Percentiles rank a stretch among this genome's conserved stretches.
Conservation (phyloP, 2,888 invertebrate genomes). For the Acronicta psi region DNA sequence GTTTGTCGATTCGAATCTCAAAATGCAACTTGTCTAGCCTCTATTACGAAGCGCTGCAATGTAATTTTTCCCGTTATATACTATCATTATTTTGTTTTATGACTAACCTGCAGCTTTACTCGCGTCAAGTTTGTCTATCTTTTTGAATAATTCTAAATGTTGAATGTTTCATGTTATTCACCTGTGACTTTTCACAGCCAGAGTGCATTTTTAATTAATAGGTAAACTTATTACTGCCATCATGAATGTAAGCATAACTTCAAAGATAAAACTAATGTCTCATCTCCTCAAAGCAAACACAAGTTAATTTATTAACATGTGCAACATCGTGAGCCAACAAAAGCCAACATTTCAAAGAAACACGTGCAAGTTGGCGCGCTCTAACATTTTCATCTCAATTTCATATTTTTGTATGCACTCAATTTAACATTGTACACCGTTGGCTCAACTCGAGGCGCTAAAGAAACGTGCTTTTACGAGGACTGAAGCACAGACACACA, state of each 20-base stretch:
- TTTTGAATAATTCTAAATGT: too few species aligned
- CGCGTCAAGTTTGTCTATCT: too few species aligned
- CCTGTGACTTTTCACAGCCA: too few species aligned
- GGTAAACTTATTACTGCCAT: neutral
- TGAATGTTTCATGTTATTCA: too few species aligned
- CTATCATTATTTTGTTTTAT: too few species aligned
- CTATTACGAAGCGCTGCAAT: too few species aligned
- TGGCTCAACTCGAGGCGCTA: constrained; percentile 10
- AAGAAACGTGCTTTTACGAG: constrained; percentile 18
- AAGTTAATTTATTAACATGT: neutral
- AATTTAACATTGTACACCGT: constrained; percentile 15
- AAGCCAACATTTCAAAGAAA: constrained; percentile 7
- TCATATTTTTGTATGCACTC: constrained; percentile 19
- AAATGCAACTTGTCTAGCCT: too few species aligned
- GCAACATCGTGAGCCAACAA: neutral
- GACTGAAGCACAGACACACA: constrained; percentile 6
- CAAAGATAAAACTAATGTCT: neutral
- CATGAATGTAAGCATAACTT: neutral
- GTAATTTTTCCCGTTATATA: too few species aligned
- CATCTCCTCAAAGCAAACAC: neutral
- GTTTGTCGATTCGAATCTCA: too few species aligned
- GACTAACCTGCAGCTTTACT: too few species aligned
- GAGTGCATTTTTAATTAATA: neutral
- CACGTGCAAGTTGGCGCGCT: neutral
- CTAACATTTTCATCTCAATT: constrained; percentile 12